Conservation (phyloP, 2,888 invertebrate species). For the Drosophila dives region DNA sequence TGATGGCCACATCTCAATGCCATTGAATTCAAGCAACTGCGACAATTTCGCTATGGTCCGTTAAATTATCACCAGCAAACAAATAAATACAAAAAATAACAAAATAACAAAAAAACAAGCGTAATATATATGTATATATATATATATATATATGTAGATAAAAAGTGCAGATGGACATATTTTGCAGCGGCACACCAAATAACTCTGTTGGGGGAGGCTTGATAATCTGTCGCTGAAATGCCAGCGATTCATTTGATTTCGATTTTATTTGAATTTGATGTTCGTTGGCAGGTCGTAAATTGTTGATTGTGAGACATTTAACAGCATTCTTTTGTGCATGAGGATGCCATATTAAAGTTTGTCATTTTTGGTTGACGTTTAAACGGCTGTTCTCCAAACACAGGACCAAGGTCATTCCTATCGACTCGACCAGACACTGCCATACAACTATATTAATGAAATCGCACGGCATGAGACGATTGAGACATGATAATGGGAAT, state of each 20-base stretch:
- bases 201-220: slow-evolving; percentile 25
- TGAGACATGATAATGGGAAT: slow-evolving; percentile 74
- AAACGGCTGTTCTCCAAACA: slow-evolving; percentile 1
- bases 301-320: slow-evolving; percentile 31
- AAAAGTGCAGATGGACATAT: slow-evolving; percentile 59
- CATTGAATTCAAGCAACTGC: slow-evolving; percentile 44
- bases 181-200: slow-evolving; percentile 54
- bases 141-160: not conserved
- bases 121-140: not conserved
- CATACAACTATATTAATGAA: slow-evolving; percentile 58
- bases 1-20: slow-evolving; percentile 61
- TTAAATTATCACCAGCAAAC: slow-evolving; percentile 53
- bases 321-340: slow-evolving; percentile 7
- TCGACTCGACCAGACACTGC: slow-evolving; percentile 54
- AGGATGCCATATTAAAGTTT: slow-evolving; percentile 25
- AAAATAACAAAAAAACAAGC: not conserved
- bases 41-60: slow-evolving; percentile 53
- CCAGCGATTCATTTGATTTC: slow-evolving; percentile 65
- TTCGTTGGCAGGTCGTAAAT: slow-evolving; percentile 59
- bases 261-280: slow-evolving; percentile 66
- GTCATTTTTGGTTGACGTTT: slow-evolving; percentile 11
- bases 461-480: slow-evolving; percentile 55
- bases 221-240: slow-evolving; percentile 59
- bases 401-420: slow-evolving; percentile 59
- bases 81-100: not conserved